Base-by-base conservation (phyloP, 2,113 vertebrate genomes). In the Hylia prasina region DNA sequence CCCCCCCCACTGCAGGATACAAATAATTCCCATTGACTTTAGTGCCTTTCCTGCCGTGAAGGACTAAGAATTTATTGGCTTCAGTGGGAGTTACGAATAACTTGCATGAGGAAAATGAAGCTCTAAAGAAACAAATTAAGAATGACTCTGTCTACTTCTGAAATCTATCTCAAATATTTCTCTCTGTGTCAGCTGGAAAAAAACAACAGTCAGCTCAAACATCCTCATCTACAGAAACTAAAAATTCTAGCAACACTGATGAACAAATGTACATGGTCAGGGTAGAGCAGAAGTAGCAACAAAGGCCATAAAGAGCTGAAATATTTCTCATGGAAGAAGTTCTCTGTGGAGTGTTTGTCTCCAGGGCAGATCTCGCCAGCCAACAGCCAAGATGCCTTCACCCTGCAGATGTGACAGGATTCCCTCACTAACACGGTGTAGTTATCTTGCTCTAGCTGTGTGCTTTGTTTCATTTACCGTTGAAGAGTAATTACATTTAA, bases 21-120 rank as follows among this genome's bases (percentile, higher is more conserved):
- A 94, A 94, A 73, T 95, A 96, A 95, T 93, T 96, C 90, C 82
- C 80, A 82, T 71, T 96, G 82, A 95, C 79, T 96, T 95, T 89
- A 92, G 75, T 87, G 85, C 65, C 53, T 95, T 83, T 95, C 85
- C 88, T 83, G 73, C 87, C 1, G 0, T 57, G 90, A 94, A 93
- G 64, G 72, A 83, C 68, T 30, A 93, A 51, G 56, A 93, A 95
- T 93, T 95, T 94, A 94, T 94, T 94, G 76, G 85, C 71, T 96
- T 95, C 88, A 78, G 71, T 70, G 93, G 85, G 85, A 93, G 85
- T 66, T 86, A 96, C 0, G 3, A 86, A 56, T 88, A 86, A 88
- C 37, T 93, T 90, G 64, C 51, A 68, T 71, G 35, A 86, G 51
- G 79, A 92, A 90, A 89, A 96, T 33, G 39, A 88, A 92, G 60